Conservation (phyloP, 37 sponge, comb jelly and placozoan species). For the Crambe crambe region DNA sequence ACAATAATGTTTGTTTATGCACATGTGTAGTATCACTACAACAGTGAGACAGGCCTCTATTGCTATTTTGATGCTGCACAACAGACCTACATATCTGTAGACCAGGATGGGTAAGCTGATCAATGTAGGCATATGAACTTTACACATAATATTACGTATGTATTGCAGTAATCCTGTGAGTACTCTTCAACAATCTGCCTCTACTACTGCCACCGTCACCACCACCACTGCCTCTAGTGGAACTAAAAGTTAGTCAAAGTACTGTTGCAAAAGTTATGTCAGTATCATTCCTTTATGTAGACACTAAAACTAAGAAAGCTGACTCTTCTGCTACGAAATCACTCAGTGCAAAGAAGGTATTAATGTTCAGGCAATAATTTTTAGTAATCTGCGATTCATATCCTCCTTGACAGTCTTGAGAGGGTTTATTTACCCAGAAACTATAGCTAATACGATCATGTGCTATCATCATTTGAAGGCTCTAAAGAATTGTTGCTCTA, state of each 20-base stretch:
- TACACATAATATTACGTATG: too few species aligned
- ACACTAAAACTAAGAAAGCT: constrained; percentile 1
- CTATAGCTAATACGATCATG: too few species aligned
- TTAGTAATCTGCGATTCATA: too few species aligned
- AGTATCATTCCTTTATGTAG: not conserved
- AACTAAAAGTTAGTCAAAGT: not conserved
- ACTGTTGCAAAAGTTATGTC: not conserved
- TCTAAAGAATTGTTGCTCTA: too few species aligned
- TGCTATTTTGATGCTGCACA: constrained; percentile 83
- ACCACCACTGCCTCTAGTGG: not conserved
- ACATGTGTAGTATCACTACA: constrained; percentile 93
- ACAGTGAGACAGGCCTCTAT: constrained; percentile 85
- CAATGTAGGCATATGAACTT: too few species aligned
- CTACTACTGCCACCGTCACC: constrained; percentile 7
- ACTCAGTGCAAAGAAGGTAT: constrained; percentile 76
- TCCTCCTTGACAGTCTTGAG: too few species aligned
- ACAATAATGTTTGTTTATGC: too few species aligned
- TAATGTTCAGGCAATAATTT: not conserved
- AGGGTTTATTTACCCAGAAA: too few species aligned
- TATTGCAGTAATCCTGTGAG: constrained; percentile 8
- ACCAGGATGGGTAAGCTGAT: constrained; percentile 37
- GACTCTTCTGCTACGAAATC: constrained; percentile 17
- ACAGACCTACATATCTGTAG: constrained; percentile 81
- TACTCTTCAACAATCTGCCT: not conserved
- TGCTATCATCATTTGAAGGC: too few species aligned